phyloP scores from a whole-genome alignment of 2,113 vertebrate species.

The Callaeas wilsoni region DNA sequence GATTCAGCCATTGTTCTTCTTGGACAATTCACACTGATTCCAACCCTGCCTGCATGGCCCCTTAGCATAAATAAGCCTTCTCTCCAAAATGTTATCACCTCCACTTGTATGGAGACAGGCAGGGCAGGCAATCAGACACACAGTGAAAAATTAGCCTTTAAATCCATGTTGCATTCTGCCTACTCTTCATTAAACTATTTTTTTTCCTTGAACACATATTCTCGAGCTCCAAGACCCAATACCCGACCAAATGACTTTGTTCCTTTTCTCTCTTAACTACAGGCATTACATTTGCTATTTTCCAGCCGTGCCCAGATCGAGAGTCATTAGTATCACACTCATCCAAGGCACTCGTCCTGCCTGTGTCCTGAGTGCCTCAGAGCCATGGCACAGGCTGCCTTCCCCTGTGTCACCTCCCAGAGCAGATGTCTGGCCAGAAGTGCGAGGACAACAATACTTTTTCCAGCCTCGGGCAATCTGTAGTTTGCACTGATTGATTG shows the following conservation, averaged over 20 bases:
- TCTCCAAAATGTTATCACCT: conserved; percentile 11
- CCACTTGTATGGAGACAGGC: background rate
- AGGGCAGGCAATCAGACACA: conserved; percentile 17
- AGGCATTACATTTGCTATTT: background rate
- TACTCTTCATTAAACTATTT: background rate
- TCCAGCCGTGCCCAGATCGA: background rate
- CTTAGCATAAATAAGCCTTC: conserved; percentile 5
- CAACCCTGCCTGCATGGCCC: background rate
- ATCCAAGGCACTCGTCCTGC: background rate
- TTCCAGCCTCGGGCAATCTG: background rate
- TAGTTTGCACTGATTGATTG: conserved; percentile 3
- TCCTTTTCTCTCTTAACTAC: background rate
- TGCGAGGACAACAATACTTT: background rate
- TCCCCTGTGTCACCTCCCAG: background rate
- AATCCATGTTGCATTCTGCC: background rate
- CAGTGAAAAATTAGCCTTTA: background rate
- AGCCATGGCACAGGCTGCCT: background rate
- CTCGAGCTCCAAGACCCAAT: background rate
- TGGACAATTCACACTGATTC: conserved; percentile 33
- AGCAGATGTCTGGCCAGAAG: background rate
- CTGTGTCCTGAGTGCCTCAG: background rate
- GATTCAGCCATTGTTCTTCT: conserved; percentile 4
- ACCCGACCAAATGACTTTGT: background rate
- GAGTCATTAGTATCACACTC: background rate
- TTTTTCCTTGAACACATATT: background rate